These are phyloP conservation scores for Hypselothyrea guttata DNA, from an alignment of 2,888 invertebrate genomes.

Conservation along the genomic window DNA sequence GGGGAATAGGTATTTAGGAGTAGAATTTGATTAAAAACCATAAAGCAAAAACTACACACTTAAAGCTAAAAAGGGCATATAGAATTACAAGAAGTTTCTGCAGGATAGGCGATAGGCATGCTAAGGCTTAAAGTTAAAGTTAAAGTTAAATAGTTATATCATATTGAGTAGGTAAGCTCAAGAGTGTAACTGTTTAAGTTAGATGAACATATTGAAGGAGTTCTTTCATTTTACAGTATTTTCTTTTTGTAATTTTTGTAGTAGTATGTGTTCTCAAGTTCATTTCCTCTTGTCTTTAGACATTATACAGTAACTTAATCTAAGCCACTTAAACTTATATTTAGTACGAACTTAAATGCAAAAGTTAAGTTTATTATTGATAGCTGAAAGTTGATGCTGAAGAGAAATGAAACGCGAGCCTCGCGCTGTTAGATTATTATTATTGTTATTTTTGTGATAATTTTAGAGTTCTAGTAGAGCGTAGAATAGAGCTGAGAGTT, in stretches of 20 bases:
- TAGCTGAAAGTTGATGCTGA: conserved; percentile 56
- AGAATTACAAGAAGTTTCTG: too few species aligned
- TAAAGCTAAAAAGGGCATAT: conserved; percentile 51
- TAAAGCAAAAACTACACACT: conserved; percentile 45
- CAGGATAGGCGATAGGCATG: conserved; percentile 54
- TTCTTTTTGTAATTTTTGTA: not conserved
- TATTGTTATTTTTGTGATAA: conserved; percentile 25
- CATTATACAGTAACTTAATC: conserved; percentile 63
- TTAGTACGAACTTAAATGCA: conserved; percentile 60
- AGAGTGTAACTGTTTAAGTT: conserved; percentile 14
- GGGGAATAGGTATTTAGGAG: not conserved
- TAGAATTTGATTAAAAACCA: conserved; percentile 20
- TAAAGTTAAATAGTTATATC: not conserved
- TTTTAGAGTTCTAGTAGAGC: conserved; percentile 44
- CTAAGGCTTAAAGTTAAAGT: conserved; percentile 33
- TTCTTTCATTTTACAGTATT: conserved; percentile 12
- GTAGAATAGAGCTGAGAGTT: conserved; percentile 34
- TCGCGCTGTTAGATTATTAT: conserved; percentile 22
- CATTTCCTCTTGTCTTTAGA: conserved; percentile 14
- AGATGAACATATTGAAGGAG: conserved; percentile 19
- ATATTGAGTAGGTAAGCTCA: not conserved
- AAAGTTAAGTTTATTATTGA: conserved; percentile 52
- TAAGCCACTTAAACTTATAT: conserved; percentile 57
- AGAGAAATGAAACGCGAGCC: conserved; percentile 17
- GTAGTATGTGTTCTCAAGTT: conserved; percentile 72